These are phyloP conservation scores for Apocheima hispidaria DNA, from an alignment of 2,888 invertebrate genomes.

Conservation along the genomic window DNA sequence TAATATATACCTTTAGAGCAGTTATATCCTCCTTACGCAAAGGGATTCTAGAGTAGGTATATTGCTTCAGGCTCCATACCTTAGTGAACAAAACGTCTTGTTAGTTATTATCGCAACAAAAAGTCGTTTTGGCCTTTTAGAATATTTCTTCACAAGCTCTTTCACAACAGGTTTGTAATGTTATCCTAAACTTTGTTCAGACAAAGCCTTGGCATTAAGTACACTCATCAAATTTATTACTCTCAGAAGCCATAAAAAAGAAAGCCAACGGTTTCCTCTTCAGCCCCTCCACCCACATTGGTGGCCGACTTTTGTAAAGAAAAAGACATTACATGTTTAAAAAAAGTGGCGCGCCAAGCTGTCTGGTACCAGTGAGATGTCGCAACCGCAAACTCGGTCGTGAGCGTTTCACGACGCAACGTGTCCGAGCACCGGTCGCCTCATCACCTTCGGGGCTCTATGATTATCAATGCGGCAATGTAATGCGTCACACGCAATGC, in stretches of 20 bases:
- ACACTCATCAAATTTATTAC: conserved; percentile 65
- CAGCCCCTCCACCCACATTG: conserved; percentile 61
- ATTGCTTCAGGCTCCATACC: too few species aligned
- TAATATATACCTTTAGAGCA: background rate
- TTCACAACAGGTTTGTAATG: conserved; percentile 24
- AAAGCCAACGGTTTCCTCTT: conserved; percentile 74
- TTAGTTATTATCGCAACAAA: background rate
- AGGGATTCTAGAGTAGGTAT: too few species aligned
- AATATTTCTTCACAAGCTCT: background rate
- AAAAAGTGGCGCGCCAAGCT: conserved; percentile 84
- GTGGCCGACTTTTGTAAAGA: conserved; percentile 71
- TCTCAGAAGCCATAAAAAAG: conserved; percentile 78
- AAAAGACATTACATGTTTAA: conserved; percentile 63
- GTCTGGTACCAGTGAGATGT: conserved; percentile 72
- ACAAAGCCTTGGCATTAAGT: conserved; percentile 49
- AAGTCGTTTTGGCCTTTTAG: background rate
- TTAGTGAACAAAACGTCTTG: too few species aligned
- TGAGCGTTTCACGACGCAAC: conserved; percentile 54
- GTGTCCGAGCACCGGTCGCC: conserved; percentile 51
- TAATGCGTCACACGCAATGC: conserved; percentile 45
- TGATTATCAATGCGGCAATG: conserved; percentile 51
- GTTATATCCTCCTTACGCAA: too few species aligned
- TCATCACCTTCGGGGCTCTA: conserved; percentile 33
- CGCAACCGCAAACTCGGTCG: conserved; percentile 59
- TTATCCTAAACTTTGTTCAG: conserved; percentile 53